Conservation (phyloP, 2,797 vertebrate species). For the Cyprinodon diabolis region DNA sequence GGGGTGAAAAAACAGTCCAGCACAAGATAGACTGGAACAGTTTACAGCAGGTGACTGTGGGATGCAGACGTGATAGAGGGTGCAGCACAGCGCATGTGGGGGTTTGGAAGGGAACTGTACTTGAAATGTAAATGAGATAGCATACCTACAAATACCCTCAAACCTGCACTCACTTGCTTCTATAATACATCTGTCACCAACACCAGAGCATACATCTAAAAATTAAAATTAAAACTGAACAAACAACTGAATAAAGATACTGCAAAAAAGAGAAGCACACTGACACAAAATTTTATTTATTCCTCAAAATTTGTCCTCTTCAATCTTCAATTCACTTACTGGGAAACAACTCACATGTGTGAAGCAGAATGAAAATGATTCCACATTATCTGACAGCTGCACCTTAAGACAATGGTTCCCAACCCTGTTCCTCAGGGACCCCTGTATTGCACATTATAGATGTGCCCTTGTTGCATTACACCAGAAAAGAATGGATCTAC, state of each 20-base stretch:
- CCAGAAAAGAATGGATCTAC: no score
- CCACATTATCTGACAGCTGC: not conserved
- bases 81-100: conserved; percentile 33
- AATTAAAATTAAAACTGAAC: conserved; percentile 49
- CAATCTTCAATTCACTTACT: not conserved
- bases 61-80: conserved; percentile 50
- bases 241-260: conserved; percentile 44
- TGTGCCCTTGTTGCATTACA: no score
- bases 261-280: conserved; percentile 23
- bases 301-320: not conserved
- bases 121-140: conserved; percentile 63
- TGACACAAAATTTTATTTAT: not conserved
- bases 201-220: conserved; percentile 45
- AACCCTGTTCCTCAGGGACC: no score
- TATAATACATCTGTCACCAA: conserved; percentile 50
- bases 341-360: not conserved
- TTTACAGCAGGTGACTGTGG: conserved; percentile 75
- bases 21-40: conserved; percentile 70
- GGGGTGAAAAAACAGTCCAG: conserved; percentile 56
- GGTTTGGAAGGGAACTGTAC: conserved; percentile 49
- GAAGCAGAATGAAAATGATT: not conserved
- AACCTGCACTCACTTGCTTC: conserved; percentile 29
- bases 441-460: no score
- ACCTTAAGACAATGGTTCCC: not conserved
- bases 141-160: conserved; percentile 65